Conservation (phyloP, 2,113 vertebrate genomes). For the Zapus hudsonius region DNA sequence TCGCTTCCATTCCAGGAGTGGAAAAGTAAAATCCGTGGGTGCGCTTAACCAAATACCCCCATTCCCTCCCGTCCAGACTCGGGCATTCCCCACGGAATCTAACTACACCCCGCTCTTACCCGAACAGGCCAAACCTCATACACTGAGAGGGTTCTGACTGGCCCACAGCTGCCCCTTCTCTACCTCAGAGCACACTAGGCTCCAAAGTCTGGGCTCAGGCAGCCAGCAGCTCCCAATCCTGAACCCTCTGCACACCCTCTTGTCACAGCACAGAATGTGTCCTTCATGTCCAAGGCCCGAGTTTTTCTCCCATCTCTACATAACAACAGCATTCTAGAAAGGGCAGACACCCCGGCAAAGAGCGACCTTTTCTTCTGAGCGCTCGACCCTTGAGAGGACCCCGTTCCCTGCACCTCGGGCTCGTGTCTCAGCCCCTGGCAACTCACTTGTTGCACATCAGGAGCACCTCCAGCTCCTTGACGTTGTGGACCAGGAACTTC, state of each 20-base stretch:
- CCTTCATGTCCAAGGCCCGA: neutral
- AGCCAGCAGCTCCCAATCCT: neutral
- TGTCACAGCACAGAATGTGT: neutral
- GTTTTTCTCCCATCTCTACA: too few relatives aligned
- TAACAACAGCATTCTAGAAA: neutral
- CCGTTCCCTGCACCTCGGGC: neutral
- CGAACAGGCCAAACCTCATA: too few relatives aligned
- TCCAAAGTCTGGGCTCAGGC: neutral
- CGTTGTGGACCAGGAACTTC: constrained; percentile 97
- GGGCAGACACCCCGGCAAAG: neutral
- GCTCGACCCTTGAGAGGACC: neutral
- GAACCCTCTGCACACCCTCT: neutral
- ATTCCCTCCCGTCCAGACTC: neutral
- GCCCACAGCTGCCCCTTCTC: too few relatives aligned
- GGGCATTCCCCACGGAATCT: too few relatives aligned
- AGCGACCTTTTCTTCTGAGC: neutral
- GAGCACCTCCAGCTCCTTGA: constrained; percentile 97
- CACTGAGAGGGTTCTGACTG: too few relatives aligned
- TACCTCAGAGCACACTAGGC: neutral
- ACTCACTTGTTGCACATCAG: constrained; percentile 99
- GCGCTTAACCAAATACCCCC: neutral
- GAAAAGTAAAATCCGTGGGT: neutral
- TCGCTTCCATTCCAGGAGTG: neutral
- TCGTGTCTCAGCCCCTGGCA: neutral
- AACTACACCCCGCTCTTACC: too few relatives aligned